Conservation (phyloP, 2,888 invertebrate species). For the Cybosia mesomella region DNA sequence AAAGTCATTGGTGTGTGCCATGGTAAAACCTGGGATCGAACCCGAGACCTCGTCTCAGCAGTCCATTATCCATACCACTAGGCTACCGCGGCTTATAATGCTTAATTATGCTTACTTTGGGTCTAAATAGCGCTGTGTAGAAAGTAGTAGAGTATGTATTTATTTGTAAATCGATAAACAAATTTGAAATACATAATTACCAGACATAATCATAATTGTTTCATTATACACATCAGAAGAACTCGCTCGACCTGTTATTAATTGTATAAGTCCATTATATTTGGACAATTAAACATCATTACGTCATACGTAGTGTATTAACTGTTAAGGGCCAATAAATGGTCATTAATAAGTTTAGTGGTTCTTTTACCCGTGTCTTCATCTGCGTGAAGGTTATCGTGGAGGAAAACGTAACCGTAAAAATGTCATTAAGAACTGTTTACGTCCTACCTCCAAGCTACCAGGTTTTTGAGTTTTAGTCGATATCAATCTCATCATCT, state of each 20-base stretch:
- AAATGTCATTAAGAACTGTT: not conserved
- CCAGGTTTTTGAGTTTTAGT: too few species aligned
- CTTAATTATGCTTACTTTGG: too few species aligned
- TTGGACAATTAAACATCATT: not conserved
- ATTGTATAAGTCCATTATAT: not conserved
- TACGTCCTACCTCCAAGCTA: not conserved
- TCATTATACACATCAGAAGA: not conserved
- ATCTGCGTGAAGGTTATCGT: not conserved
- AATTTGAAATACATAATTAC: slow-evolving; percentile 2
- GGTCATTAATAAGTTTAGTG: not conserved
- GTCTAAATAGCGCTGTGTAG: too few species aligned
- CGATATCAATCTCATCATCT: too few species aligned
- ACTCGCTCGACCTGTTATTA: not conserved
- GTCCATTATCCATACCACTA: too few species aligned
- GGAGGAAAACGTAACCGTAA: not conserved
- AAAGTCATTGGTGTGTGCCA: too few species aligned
- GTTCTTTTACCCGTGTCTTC: not conserved
- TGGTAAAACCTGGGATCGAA: too few species aligned
- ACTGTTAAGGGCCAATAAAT: not conserved
- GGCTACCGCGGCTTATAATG: too few species aligned
- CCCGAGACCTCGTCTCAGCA: too few species aligned
- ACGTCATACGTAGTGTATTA: not conserved
- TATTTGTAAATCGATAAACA: too few species aligned
- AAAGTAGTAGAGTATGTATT: too few species aligned
- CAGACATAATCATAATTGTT: not conserved